These are phyloP conservation scores for Platycercus adscitus DNA, from an alignment of 2,113 vertebrate species.

Conservation along the genomic window DNA sequence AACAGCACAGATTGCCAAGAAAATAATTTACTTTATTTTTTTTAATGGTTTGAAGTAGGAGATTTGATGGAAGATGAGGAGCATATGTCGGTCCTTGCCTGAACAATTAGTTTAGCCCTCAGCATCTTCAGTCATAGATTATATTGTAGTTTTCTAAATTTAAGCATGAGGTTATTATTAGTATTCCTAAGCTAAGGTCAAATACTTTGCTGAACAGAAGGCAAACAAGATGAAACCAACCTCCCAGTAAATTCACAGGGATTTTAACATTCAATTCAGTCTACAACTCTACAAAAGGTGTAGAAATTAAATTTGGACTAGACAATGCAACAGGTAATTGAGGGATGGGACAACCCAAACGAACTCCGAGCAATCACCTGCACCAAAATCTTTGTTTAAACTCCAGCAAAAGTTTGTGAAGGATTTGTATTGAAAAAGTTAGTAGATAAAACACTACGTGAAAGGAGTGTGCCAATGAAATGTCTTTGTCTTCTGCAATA, in stretches of 20 bases:
- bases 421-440: conserved; percentile 28
- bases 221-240: background rate
- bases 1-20: background rate
- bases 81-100: background rate
- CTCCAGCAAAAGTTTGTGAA: conserved; percentile 11
- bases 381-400: background rate
- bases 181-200: background rate
- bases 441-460: conserved; percentile 26
- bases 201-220: background rate
- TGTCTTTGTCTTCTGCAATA: conserved; percentile 46
- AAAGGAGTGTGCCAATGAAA: conserved; percentile 48
- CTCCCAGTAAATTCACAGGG: background rate
- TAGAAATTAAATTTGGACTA: background rate
- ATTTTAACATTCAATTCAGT: background rate
- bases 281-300: background rate
- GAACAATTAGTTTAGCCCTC: background rate
- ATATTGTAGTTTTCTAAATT: background rate
- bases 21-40: background rate
- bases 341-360: background rate
- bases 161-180: background rate
- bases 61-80: background rate
- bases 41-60: background rate
- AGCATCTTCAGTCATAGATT: background rate
- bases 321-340: background rate
- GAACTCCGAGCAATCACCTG: background rate